Conservation (phyloP, 2,797 vertebrate species). For the Artibeus jamaicensis region DNA sequence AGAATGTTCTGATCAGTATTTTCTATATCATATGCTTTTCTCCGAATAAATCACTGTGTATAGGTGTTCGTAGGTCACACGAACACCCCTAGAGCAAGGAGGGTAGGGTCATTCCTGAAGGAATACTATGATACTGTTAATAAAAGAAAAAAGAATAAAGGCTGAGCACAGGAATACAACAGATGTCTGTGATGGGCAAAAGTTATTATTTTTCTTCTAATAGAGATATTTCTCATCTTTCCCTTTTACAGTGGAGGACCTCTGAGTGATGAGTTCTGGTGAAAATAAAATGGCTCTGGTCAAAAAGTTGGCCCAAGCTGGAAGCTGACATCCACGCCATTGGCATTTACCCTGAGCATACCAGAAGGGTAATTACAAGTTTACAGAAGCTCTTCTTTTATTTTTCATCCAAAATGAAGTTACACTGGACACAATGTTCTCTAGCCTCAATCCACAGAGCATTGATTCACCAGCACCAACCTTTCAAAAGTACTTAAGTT, state of each 20-base stretch:
- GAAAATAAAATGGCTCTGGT: constrained; percentile 31
- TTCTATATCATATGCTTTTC: background rate
- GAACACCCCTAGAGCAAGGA: background rate
- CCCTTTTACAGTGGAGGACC: background rate
- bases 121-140: background rate
- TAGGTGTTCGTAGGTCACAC: background rate
- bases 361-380: constrained; percentile 47
- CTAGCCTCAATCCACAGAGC: constrained; percentile 25
- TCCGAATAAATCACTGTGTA: background rate
- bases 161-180: background rate
- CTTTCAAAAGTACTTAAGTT: constrained; percentile 8
- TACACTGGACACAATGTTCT: constrained; percentile 44
- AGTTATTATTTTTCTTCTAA: background rate
- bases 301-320: constrained; percentile 30
- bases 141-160: background rate
- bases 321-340: background rate
- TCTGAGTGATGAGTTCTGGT: constrained; percentile 41
- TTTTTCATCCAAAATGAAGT: constrained; percentile 44
- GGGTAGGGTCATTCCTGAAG: background rate
- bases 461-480: constrained; percentile 15
- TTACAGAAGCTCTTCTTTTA: constrained; percentile 46
- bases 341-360: background rate
- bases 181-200: background rate
- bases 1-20: background rate
- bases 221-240: background rate